Evolutionary conservation across 2,797 vertebrate species (phyloP), one percentile per base, ranked within the genome.

Genomic region (Staurois parvus): DNA sequence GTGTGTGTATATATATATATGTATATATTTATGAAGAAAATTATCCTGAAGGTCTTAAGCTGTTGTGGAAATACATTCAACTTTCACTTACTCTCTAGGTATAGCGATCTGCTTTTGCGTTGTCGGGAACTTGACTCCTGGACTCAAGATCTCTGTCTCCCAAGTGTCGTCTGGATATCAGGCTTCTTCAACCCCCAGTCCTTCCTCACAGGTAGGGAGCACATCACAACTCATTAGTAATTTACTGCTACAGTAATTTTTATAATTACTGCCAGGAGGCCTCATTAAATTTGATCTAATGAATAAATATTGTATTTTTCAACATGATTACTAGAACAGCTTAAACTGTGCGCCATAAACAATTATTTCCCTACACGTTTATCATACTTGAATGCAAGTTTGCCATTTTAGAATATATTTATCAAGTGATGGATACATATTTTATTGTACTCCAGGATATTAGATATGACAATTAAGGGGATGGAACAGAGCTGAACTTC

Each of bases 241-340:
- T 99, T 99, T 99, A 97, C 97, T 98, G 98, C 98, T 98, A 99
- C 98, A 97, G 97, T 98, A 98, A 97, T 97, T 99, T 99, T 99
- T 97, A 97, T 99, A 99, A 99, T 99, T 99, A 99, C 97, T 98
- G 96, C 98, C 97, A 98, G 97, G 95, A 99, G 98, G 97, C 97
- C 97, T 99, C 98, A 99, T 99, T 99, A 99, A 99, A 98, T 99
- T 97, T 97, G 97, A 98, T 99, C 97, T 99, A 99, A 99, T 99
- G 98, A 99, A 99, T 99, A 99, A 99, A 99, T 99, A 99, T 99
- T 99, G 97, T 99, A 99, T 99, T 99, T 99, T 98, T 98, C 97
- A 98, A 98, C 96, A 96, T 98, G 98, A 99, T 99, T 99, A 99
- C 96, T 96, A 99, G 97, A 98, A 98, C 97, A 98, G 97, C 97